Conservation (phyloP, 1,140 invertebrate species). For the Ooceraea biroi region DNA sequence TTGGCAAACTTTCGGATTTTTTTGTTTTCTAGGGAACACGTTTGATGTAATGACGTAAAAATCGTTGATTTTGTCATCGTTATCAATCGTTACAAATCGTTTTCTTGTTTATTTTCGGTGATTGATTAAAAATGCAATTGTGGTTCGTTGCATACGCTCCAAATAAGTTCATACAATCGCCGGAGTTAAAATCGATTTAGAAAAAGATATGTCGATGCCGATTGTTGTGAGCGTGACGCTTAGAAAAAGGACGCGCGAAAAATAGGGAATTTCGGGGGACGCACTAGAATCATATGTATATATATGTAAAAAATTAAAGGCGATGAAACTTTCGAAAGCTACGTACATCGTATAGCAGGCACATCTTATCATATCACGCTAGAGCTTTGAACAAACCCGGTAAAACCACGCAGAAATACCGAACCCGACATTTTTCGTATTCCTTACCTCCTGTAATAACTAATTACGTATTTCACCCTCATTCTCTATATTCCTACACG, state of each 20-base stretch:
- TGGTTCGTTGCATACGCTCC: neutral
- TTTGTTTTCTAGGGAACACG: neutral
- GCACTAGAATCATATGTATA: constrained; percentile 64
- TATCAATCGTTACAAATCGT: too few relatives aligned
- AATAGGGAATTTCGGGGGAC: constrained; percentile 64
- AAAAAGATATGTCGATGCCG: constrained; percentile 21
- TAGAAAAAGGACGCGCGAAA: constrained; percentile 65
- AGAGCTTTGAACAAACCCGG: constrained; percentile 81
- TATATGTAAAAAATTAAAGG: constrained; percentile 84
- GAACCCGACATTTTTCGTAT: constrained; percentile 74
- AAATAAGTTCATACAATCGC: neutral
- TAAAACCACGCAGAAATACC: constrained; percentile 77
- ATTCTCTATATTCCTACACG: constrained; percentile 11
- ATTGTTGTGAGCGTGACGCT: constrained; percentile 5
- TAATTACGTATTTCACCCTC: constrained; percentile 64
- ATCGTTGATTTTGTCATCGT: neutral
- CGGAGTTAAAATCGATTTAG: neutral
- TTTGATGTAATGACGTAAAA: neutral
- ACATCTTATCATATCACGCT: constrained; percentile 86
- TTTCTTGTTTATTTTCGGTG: neutral
- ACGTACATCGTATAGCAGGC: constrained; percentile 84
- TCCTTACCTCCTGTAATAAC: constrained; percentile 57
- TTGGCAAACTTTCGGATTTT: neutral
- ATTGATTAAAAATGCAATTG: constrained; percentile 11
- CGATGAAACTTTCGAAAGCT: constrained; percentile 82